Conservation (phyloP, 64 coral and sea anemone genomes). For the Stichodactyla helianthus region DNA sequence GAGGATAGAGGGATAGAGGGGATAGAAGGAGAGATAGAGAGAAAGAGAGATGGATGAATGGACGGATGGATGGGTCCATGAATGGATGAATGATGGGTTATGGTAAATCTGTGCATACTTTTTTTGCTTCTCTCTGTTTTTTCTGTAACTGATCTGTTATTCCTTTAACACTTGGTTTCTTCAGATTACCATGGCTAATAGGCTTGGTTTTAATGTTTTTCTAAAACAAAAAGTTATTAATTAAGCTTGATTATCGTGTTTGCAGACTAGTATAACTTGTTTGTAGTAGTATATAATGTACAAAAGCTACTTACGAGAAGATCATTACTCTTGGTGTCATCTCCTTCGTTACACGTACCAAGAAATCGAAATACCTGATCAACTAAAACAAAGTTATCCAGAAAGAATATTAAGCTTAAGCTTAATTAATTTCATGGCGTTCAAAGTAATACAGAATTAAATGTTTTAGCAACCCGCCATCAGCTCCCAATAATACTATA, state of each 20-base stretch:
- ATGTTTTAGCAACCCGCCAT: too few relatives aligned
- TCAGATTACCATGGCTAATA: slow-evolving; percentile 37
- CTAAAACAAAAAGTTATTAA: slow-evolving; percentile 1
- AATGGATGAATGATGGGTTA: not conserved
- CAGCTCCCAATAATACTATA: too few relatives aligned
- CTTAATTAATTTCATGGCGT: not conserved
- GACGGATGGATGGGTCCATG: not conserved
- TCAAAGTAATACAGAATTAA: not conserved
- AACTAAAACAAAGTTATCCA: not conserved
- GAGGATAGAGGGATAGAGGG: too few relatives aligned
- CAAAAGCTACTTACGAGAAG: slow-evolving; percentile 8
- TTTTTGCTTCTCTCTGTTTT: slow-evolving; percentile 1
- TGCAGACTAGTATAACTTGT: too few relatives aligned
- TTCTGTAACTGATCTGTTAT: not conserved
- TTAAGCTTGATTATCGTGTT: not conserved
- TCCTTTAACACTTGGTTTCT: slow-evolving; percentile 4
- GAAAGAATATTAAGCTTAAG: not conserved
- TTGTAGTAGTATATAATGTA: not conserved
- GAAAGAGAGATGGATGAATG: too few relatives aligned
- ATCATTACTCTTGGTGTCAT: slow-evolving; percentile 45
- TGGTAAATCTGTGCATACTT: not conserved
- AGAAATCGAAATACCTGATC: slow-evolving; percentile 55
- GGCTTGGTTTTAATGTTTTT: slow-evolving; percentile 44
- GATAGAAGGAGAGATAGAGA: too few relatives aligned
- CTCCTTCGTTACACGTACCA: slow-evolving; percentile 40